Percentiles rank a stretch among this genome's conserved stretches.
Evolutionary conservation across 2,797 vertebrate species (phyloP).

Genomic region (Sebastes nivosus): DNA sequence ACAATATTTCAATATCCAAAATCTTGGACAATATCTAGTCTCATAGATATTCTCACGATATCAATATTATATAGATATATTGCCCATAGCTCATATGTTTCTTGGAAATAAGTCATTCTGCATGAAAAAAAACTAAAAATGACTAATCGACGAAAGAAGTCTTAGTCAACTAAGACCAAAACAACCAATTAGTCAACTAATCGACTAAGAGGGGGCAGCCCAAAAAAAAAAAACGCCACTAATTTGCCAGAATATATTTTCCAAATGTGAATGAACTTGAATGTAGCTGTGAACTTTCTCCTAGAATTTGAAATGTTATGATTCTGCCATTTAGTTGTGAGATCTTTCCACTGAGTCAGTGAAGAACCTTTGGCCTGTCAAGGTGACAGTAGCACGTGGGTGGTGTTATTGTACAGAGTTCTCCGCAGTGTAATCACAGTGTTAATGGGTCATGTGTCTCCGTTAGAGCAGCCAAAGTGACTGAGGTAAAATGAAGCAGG

Average conservation of each 20-base stretch:
- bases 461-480: slow-evolving; percentile 58
- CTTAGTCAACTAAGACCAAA: neutral
- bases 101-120: neutral
- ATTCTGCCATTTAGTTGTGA: neutral
- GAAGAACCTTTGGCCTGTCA: slow-evolving; percentile 17
- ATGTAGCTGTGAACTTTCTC: neutral
- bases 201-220: too few species aligned
- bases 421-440: slow-evolving; percentile 41
- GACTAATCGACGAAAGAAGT: neutral
- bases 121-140: neutral
- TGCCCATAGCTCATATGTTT: neutral
- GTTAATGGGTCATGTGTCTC: slow-evolving; percentile 53
- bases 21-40: too few species aligned
- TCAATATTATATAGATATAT: too few species aligned
- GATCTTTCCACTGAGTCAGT: slow-evolving; percentile 21
- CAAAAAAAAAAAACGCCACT: neutral
- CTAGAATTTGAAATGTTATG: neutral
- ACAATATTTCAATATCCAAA: too few species aligned
- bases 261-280: neutral
- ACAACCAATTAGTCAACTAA: too few species aligned
- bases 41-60: too few species aligned
- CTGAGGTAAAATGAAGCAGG: slow-evolving; percentile 75
- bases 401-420: slow-evolving; percentile 56
- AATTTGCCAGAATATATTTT: neutral
- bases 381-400: slow-evolving; percentile 47